Conservation (phyloP, 1,140 invertebrate species). For the Bombus breviceps region DNA sequence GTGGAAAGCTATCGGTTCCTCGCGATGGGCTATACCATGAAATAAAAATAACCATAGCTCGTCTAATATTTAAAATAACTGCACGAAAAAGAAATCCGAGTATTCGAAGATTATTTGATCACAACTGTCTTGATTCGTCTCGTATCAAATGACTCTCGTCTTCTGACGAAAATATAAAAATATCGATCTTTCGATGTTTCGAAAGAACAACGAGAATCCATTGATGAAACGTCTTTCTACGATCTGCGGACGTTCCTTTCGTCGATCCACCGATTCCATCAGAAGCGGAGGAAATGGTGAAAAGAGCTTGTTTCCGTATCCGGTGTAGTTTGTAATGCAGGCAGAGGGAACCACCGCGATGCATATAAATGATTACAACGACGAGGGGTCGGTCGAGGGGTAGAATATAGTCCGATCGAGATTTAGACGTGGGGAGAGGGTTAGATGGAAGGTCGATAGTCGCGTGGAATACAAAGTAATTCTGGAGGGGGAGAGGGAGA, state of each 20-base stretch:
- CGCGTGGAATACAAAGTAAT: conserved; percentile 48
- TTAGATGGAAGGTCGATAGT: conserved; percentile 54
- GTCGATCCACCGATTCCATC: conserved; percentile 16
- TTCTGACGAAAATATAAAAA: too few relatives aligned
- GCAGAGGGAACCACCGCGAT: conserved; percentile 46
- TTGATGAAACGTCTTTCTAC: neutral
- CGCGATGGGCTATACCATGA: neutral
- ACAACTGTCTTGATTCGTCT: too few relatives aligned
- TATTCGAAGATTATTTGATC: neutral
- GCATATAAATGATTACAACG: conserved; percentile 68
- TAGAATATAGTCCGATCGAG: conserved; percentile 49
- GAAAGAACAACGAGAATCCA: too few relatives aligned
- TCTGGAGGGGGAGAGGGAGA: neutral
- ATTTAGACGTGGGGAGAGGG: conserved; percentile 59
- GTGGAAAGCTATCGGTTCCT: neutral
- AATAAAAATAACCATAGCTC: conserved; percentile 13
- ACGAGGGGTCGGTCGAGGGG: neutral
- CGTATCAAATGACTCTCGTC: too few relatives aligned
- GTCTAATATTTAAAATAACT: neutral
- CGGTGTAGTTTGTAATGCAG: conserved; percentile 63
- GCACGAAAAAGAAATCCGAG: too few relatives aligned
- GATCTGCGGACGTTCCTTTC: conserved; percentile 42
- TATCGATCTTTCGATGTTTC: too few relatives aligned
- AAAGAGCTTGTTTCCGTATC: conserved; percentile 62
- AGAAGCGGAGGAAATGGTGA: conserved; percentile 50